Evolutionary conservation across 1,140 invertebrate species (phyloP).

Genomic region (Hydropsyche tenuis): DNA sequence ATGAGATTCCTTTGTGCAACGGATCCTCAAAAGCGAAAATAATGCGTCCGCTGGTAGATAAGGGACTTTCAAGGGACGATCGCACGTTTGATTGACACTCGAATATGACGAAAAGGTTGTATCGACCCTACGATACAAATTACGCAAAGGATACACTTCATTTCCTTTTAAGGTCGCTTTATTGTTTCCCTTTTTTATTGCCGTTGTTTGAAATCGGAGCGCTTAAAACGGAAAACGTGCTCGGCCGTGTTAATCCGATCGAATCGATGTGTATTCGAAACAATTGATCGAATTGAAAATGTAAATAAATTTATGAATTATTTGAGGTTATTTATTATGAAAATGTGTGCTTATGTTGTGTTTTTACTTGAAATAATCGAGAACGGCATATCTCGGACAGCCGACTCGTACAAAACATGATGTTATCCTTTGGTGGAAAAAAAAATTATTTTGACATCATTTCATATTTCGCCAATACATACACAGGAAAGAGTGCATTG

Average conservation of each 20-base stretch:
- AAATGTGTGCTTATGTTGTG: no score
- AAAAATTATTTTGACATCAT: no score
- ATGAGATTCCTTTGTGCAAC: constrained; percentile 45
- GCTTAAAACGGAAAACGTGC: background rate
- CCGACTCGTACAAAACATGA: no score
- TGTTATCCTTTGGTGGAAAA: no score
- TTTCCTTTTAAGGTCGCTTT: background rate
- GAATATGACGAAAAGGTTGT: constrained; percentile 9
- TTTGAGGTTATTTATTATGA: no score
- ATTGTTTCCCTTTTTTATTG: no score
- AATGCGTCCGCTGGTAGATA: constrained; percentile 32
- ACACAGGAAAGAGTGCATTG: background rate
- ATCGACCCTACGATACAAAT: background rate
- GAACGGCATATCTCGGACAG: no score
- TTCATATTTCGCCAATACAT: no score
- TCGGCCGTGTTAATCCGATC: no score
- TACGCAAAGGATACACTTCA: background rate
- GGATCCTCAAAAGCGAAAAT: constrained; percentile 38
- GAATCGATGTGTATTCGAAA: background rate
- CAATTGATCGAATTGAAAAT: background rate
- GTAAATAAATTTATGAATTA: no score
- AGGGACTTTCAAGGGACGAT: constrained; percentile 37
- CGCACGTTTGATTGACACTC: background rate
- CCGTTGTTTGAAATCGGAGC: no score
- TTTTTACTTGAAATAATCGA: no score